A percentile compares a stretch with the other conserved stretches of the same genome.
These are phyloP conservation scores for Drosophila mojavensis DNA, from an alignment of 1,140 invertebrate genomes.

Conservation along the genomic window DNA sequence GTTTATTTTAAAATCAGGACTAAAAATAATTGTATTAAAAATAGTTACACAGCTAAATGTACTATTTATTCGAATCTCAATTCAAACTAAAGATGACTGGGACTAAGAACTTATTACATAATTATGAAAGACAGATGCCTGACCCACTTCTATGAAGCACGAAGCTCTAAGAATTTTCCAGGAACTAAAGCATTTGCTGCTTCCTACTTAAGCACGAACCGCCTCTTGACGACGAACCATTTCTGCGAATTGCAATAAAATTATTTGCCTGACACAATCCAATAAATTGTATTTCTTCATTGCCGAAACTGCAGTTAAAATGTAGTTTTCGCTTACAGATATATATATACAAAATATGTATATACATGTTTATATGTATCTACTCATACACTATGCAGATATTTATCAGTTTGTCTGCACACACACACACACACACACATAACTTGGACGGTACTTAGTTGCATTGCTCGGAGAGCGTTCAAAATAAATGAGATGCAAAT, in stretches of 20 bases:
- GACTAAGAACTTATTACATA: background rate
- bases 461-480: conserved; percentile 30
- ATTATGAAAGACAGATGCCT: background rate
- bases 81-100: too few species aligned
- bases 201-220: conserved; percentile 52
- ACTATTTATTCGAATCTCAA: background rate
- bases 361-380: background rate
- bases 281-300: conserved; percentile 63
- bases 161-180: conserved; percentile 2
- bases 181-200: conserved; percentile 19
- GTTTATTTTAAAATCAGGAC: background rate
- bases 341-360: too few species aligned
- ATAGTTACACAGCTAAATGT: background rate
- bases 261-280: conserved; percentile 33
- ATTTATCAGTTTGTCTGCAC: conserved; percentile 17
- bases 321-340: conserved; percentile 3
- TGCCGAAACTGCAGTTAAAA: conserved; percentile 31
- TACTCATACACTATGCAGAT: background rate
- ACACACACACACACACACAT: conserved; percentile 43
- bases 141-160: conserved; percentile 26
- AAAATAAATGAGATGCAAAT: conserved; percentile 57
- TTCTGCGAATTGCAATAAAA: conserved; percentile 61
- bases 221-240: conserved; percentile 34
- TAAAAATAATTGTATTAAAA: conserved; percentile 7
- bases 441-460: conserved; percentile 39